Evolutionary conservation across 35 echinoderm and acorn worm species (phyloP), one percentile per base, ranked within the genome.

Genomic region (Stichopus chloronotus): DNA sequence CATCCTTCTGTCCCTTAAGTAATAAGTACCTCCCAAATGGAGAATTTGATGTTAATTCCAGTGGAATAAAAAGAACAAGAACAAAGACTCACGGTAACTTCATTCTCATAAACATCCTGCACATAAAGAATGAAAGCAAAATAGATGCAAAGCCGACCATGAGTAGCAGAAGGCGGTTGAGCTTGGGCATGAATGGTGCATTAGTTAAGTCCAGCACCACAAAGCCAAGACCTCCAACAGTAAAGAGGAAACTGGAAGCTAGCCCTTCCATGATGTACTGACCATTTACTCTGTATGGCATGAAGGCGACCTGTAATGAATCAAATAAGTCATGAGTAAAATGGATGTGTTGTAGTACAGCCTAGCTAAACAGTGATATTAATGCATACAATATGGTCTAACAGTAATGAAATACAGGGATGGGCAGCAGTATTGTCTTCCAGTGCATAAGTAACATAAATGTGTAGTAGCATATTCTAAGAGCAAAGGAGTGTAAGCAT

Each of bases 191-290:
- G 53, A 94, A 81, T 21, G 87, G 93, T 9, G 92, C 78, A 78
- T 99, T 99, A 19, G 97, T 96, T 94, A 96, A 96, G 63, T 99
- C 97, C 8, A 99, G 88, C 14, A 99, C 79, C 12, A 99, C 97
- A 87, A 99, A 99, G 1, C 97, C 97, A 5, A 99, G 90, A 53
- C 97, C 97, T 52, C 97, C 97, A 12, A 96, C 92, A 14, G 97
- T 99, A 63, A 99, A 99, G 22, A 99, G 94, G 68, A 99, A 99
- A 88, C 97, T 99, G 23, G 97, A 96, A 22, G 97, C 97, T 22
- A 99, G 63, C 5, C 97, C 97, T 59, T 99, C 97, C 97, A 99
- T 99, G 86, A 99, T 99, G 94, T 99, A 99, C 74, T 99, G 97
- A 8, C 97, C 97, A 90, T 99, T 99, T 14, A 99, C 97, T 94